Evolutionary conservation across 35 echinoderm and acorn worm genomes (phyloP), one percentile per base, ranked within the genome.

Genomic region (Apostichopus californicus): DNA sequence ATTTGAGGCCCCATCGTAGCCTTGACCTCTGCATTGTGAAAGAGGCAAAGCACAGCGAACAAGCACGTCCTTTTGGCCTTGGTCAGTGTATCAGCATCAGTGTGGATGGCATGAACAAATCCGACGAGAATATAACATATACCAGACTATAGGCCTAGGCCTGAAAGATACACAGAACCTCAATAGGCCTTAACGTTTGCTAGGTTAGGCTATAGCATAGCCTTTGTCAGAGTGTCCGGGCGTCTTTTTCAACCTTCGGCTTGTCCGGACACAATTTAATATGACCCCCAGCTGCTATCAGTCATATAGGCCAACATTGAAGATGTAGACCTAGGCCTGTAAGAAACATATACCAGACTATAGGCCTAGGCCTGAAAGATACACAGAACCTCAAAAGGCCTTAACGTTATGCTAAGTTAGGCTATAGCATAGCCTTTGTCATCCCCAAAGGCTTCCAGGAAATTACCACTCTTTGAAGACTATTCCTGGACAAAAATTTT

Each of bases 381-480:
- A 6, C 12, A 12, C n/a, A 14, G 68, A 72, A 72, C n/a, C 1
- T 12, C n/a, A 72, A n/a, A 1, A 1, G 11, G n/a, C 28, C 28
- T 34, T 34, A 34, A 34, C 28, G 28, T 34, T 34, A 34, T 34
- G 28, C 28, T 34, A 34, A 4, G n/a, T 72, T n/a, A 72, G 68
- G n/a, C 68, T 72, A 72, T 34, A 34, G 68, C 68, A 12, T 72
- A 72, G 11, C 68, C 68, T 72, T 14, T 72, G 68, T n/a, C 68
- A 72, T 72, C 68, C 68, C 68, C n/a, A 14, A 72, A 72, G 68
- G 68, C 68, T 72, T 72, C 68, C 11, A 72, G 68, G 68, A 72
- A 72, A 14, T 14, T 72, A n/a, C n/a, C 68, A 72, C n/a, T 72
- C 68, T 14, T n/a, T 14, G 11, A 72, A 72, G 68, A 14, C 68